phyloP scores from a whole-genome alignment of 2,113 vertebrate species.

The Phainopepla nitens region DNA sequence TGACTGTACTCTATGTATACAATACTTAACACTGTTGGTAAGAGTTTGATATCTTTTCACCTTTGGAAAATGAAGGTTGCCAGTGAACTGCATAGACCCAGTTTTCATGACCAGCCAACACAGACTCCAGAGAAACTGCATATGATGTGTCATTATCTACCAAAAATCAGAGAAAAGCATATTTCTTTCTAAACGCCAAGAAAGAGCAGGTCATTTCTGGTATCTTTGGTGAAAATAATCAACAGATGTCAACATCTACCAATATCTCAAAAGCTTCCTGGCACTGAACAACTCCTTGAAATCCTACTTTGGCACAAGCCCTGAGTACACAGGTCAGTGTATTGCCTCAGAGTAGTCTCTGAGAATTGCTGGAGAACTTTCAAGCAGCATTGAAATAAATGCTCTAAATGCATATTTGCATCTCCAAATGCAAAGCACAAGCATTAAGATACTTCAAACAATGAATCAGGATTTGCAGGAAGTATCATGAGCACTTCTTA shows the following conservation, averaged over 20 bases:
- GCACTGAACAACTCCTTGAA: neutral
- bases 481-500: neutral
- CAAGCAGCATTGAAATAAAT: neutral
- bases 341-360: neutral
- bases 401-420: neutral
- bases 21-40: neutral
- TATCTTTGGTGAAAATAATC: neutral
- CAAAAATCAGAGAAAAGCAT: conserved; percentile 47
- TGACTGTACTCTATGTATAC: neutral
- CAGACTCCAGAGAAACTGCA: conserved; percentile 87
- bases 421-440: neutral
- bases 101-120: conserved; percentile 94
- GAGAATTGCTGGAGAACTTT: neutral
- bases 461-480: neutral
- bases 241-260: neutral
- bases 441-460: neutral
- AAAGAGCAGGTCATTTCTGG: neutral
- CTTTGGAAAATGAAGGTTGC: conserved; percentile 84
- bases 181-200: neutral
- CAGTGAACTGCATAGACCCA: conserved; percentile 94
- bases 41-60: conserved; percentile 60
- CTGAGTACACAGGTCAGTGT: neutral
- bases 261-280: neutral
- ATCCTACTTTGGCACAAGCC: neutral
- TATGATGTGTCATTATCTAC: conserved; percentile 68